Evolutionary conservation across 1,140 invertebrate genomes (phyloP), one percentile per base, ranked within the genome.

Genomic region (Phymastichus coffea): DNA sequence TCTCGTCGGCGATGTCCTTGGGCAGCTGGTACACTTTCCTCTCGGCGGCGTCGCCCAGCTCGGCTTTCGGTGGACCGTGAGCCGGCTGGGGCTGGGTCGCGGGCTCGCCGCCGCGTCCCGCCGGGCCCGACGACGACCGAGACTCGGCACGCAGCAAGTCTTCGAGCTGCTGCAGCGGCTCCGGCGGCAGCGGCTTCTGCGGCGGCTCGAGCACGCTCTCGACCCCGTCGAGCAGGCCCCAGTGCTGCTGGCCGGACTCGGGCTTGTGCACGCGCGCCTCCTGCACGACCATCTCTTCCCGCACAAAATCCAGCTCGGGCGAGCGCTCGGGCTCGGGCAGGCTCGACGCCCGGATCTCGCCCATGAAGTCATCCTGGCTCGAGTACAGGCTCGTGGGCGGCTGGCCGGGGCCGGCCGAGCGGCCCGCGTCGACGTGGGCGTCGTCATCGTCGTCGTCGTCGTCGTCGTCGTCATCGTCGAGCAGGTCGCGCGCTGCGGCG

Each of bases 1-100:
- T 85, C 63, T 85, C 80, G 44, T 85, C 79, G 7, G 28, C 51
- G 26, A 74, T 68, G 7, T 72, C 70, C 1, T 67, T 46, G 30
- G 52, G 14, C 35, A 55, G 53, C 28, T 33, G 23, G 20, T 25
- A 55, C 17, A 55, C n/a, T 8, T 55, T 63, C 17, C 56, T 54
- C 23, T 44, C 44, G 0, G 44, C 41, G 20, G 23, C 51, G 19
- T 55, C 46, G 14, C 41, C 49, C 1, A 47, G 28, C 46, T 60
- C 61, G 1, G 61, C 51, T 43, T 54, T 61, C 9, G 71, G 75
- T 0, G 72, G 70, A 6, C 12, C 28, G 28, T 33, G 28, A 12
- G 28, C 28, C 28, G 28, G 28, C 28, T n/a, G 28, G 28, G 12
- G 28, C 51, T 0, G 70, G 64, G 51, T 74, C 72, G 28, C 61